Conservation (phyloP, 1,140 invertebrate species). For the Drosophila repletoides region DNA sequence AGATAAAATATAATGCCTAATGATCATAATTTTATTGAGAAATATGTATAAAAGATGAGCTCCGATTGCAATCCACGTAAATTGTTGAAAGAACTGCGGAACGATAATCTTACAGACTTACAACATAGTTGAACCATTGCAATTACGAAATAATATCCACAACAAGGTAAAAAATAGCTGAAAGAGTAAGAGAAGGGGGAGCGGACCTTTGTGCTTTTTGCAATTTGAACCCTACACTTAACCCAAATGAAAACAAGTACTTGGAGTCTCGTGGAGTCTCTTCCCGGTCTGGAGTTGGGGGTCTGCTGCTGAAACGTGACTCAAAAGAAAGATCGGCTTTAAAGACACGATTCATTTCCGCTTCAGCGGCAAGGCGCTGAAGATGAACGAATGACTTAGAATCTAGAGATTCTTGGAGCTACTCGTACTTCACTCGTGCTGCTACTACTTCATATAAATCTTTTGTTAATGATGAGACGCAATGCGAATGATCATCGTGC, state of each 20-base stretch:
- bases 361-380: constrained; percentile 64
- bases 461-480: background rate
- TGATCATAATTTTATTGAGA: no score
- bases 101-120: no score
- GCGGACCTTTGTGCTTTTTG: background rate
- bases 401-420: constrained; percentile 23
- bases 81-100: no score
- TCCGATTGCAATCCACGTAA: no score
- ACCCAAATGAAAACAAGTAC: constrained; percentile 34
- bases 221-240: constrained; percentile 31
- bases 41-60: no score
- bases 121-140: constrained; percentile 22
- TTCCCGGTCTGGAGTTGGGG: no score
- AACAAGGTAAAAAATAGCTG: constrained; percentile 36
- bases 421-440: no score
- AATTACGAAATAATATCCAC: constrained; percentile 30
- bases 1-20: background rate
- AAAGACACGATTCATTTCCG: constrained; percentile 59
- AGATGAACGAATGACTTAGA: constrained; percentile 75
- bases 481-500: constrained; percentile 31
- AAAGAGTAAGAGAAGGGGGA: background rate
- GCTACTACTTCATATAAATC: background rate
- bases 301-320: constrained; percentile 53
- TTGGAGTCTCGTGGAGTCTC: no score
- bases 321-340: constrained; percentile 34